Evolutionary conservation across 2,888 invertebrate genomes (phyloP).

Genomic region (Eretmocerus hayati): DNA sequence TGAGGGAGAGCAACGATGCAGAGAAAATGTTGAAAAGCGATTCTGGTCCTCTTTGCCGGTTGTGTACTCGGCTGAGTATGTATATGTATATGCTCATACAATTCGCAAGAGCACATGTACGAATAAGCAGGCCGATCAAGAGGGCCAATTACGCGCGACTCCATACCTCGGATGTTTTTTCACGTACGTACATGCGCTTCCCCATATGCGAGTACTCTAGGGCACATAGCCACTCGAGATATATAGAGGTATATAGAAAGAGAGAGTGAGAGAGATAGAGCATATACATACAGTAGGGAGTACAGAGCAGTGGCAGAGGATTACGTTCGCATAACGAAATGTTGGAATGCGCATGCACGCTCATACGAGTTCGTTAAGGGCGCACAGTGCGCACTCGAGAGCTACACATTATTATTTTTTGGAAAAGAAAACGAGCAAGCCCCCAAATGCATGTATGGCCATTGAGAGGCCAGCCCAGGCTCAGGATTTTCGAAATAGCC

Average conservation of each 20-base stretch:
- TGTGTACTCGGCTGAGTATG: background rate
- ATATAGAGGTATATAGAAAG: background rate
- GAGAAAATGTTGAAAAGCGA: constrained; percentile 39
- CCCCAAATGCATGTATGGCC: background rate
- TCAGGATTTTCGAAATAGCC: background rate
- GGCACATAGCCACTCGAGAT: constrained; percentile 31
- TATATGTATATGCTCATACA: background rate
- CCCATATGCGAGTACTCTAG: constrained; percentile 23
- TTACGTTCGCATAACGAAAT: constrained; percentile 27
- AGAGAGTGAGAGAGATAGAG: constrained; percentile 7
- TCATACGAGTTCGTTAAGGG: constrained; percentile 22
- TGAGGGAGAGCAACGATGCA: constrained; percentile 5
- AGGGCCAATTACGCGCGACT: constrained; percentile 42
- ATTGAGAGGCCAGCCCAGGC: background rate
- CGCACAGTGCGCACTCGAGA: constrained; percentile 2
- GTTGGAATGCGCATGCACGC: constrained; percentile 28
- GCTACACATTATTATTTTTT: constrained; percentile 15
- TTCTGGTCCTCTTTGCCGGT: constrained; percentile 20
- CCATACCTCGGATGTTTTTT: constrained; percentile 8
- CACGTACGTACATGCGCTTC: constrained; percentile 11
- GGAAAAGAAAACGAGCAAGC: constrained; percentile 5
- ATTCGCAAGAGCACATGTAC: constrained; percentile 22
- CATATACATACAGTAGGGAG: too few species aligned
- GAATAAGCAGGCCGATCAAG: constrained; percentile 38
- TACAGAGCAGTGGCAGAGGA: constrained; percentile 26